These are phyloP conservation scores for Amphiura filiformis DNA, from an alignment of 35 echinoderm and acorn worm genomes.

Conservation along the genomic window DNA sequence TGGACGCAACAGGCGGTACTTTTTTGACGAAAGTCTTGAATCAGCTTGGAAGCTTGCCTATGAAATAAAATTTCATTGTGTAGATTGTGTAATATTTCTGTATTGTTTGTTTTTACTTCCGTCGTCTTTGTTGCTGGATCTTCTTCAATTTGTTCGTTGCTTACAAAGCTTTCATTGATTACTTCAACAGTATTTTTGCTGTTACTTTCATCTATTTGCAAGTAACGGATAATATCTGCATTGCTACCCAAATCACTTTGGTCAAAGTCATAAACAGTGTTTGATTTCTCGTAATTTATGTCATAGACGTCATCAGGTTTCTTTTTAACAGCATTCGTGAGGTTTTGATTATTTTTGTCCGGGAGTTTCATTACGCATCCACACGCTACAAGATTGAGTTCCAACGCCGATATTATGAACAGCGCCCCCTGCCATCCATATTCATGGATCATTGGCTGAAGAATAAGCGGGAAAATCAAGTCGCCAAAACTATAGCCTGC, in stretches of 20 bases:
- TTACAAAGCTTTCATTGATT: not conserved
- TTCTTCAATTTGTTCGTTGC: too few species aligned
- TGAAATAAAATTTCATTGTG: too few species aligned
- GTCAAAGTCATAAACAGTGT: too few species aligned
- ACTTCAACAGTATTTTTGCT: not conserved
- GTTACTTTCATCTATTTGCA: not conserved
- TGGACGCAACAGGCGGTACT: not conserved
- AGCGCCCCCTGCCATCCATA: not conserved
- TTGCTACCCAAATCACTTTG: too few species aligned
- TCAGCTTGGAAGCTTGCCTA: not conserved
- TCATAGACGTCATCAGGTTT: too few species aligned
- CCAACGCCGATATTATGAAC: not conserved
- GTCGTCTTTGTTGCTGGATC: too few species aligned
- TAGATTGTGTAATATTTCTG: too few species aligned
- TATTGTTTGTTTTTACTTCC: too few species aligned
- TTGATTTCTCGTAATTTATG: too few species aligned
- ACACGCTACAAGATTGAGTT: not conserved
- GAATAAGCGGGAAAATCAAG: not conserved
- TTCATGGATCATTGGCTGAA: not conserved
- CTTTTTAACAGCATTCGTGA: too few species aligned
- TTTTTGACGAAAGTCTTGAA: not conserved
- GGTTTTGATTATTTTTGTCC: not conserved
- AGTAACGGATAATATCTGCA: not conserved
- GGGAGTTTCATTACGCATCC: not conserved
- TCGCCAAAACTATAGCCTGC: not conserved